phyloP scores from a whole-genome alignment of 2,113 vertebrate species.

The Cochlearius cochlearius region DNA sequence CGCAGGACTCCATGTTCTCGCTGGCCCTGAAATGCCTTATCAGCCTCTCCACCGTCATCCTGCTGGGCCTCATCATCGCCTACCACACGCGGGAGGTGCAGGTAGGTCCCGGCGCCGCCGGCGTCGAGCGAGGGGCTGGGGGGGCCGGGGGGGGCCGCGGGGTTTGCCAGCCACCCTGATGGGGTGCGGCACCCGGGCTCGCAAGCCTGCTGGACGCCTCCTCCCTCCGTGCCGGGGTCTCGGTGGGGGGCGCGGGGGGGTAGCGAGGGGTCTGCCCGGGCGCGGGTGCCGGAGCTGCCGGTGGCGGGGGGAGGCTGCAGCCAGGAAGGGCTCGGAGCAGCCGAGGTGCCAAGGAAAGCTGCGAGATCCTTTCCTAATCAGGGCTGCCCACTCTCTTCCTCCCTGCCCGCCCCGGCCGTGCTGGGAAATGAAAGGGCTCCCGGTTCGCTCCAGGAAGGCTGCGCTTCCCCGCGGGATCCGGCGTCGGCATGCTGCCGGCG shows the following conservation, averaged over 20 bases:
- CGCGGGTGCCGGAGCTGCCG: neutral
- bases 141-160: rapidly evolving
- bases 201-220: neutral
- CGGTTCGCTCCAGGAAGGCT: conserved; percentile 6
- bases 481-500: neutral
- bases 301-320: neutral
- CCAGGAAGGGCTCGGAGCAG: neutral
- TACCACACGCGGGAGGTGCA: conserved; percentile 83
- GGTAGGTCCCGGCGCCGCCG: conserved; percentile 55
- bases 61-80: conserved; percentile 80
- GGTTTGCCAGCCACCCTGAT: neutral
- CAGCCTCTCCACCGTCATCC: conserved; percentile 81
- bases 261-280: neutral
- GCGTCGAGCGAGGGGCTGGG: rapidly evolving
- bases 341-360: conserved; percentile 26
- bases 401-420: neutral
- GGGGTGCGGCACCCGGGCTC: neutral
- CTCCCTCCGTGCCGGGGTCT: neutral
- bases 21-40: conserved; percentile 86
- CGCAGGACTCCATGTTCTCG: conserved; percentile 84
- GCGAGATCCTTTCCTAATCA: conserved; percentile 1
- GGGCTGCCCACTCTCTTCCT: conserved; percentile 28
- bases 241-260: neutral
- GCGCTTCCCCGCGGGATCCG: neutral
- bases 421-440: neutral